Evolutionary conservation across 2,797 vertebrate species (phyloP).

Genomic region (Eidolon dupreanum): DNA sequence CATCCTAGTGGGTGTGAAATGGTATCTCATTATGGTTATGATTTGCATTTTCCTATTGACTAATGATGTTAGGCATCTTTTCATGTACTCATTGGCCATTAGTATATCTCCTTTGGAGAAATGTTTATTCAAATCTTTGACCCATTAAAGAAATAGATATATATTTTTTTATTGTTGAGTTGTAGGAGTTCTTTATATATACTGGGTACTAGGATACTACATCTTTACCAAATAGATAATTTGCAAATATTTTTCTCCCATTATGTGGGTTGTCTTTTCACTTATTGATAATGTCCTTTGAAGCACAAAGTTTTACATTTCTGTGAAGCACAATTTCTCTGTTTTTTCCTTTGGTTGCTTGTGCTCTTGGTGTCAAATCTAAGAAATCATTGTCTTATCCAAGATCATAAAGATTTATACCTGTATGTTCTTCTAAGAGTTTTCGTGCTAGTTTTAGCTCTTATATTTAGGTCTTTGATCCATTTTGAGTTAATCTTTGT

Average conservation of each 20-base stretch:
- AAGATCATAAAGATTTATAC: background rate
- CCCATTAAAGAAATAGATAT: background rate
- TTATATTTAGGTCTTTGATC: background rate
- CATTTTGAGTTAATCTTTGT: background rate
- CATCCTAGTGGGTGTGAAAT: background rate
- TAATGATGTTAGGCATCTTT: background rate
- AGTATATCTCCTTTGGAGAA: constrained; percentile 1
- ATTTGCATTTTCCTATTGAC: background rate
- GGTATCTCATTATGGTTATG: background rate
- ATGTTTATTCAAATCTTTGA: background rate
- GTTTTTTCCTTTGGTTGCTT: background rate
- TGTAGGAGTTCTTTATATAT: background rate
- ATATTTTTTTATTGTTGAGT: background rate
- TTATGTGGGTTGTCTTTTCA: background rate
- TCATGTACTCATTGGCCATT: background rate
- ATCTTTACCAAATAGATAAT: background rate
- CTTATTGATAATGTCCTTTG: background rate
- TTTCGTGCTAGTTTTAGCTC: background rate
- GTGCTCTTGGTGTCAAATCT: background rate
- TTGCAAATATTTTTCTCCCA: background rate
- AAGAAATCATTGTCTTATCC: background rate
- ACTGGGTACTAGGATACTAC: background rate
- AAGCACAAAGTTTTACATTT: background rate
- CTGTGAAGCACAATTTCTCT: background rate
- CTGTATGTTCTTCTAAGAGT: background rate